phyloP scores from a whole-genome alignment of 2,113 vertebrate species.

The Cariama cristata region DNA sequence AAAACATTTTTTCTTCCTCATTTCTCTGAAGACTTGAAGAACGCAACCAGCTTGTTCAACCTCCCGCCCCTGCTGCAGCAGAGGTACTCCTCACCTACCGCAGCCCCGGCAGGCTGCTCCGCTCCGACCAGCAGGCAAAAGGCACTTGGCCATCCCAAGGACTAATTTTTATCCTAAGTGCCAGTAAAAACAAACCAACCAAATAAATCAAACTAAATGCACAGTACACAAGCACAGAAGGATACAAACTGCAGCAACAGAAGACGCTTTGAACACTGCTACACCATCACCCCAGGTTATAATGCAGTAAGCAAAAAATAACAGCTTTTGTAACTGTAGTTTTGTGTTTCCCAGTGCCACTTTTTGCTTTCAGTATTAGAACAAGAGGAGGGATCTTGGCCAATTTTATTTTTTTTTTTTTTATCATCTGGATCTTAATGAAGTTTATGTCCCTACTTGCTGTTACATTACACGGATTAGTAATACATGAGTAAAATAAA shows the following conservation, averaged over 20 bases:
- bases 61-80: not conserved
- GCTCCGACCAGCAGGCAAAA: not conserved
- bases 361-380: not conserved
- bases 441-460: conserved; percentile 44
- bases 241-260: not conserved
- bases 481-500: conserved; percentile 61
- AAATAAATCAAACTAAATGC: not conserved
- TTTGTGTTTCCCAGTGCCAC: not conserved
- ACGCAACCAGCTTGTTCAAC: accelerated
- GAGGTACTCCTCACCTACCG: not conserved
- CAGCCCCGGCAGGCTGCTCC: not conserved
- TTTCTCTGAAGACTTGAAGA: not conserved
- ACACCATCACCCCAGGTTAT: not conserved
- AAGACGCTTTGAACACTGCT: not conserved
- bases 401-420: not conserved
- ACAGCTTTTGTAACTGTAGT: not conserved
- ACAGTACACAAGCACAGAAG: not conserved
- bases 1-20: accelerated
- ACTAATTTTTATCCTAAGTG: not conserved
- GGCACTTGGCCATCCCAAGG: not conserved
- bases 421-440: conserved; percentile 9
- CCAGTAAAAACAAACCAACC: not conserved
- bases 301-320: not conserved
- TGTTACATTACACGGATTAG: conserved; percentile 57
- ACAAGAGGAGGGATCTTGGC: not conserved